Percentiles rank a stretch among this genome's conserved stretches.
Conservation (phyloP, 1,140 invertebrate species). For the Eriosoma lanigerum region DNA sequence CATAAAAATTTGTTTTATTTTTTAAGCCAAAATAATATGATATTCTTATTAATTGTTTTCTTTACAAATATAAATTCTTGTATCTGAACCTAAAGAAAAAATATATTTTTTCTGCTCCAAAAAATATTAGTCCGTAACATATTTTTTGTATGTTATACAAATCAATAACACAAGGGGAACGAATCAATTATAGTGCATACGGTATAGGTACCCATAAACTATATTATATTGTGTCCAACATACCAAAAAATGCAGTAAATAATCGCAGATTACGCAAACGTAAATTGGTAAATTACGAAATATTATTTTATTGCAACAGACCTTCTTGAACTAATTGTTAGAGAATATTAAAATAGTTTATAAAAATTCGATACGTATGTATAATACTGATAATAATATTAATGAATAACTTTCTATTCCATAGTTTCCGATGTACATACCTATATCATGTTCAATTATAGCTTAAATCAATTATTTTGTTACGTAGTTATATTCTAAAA, state of each 20-base stretch:
- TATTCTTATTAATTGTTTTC: too few relatives aligned
- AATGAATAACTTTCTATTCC: too few relatives aligned
- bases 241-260: neutral
- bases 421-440: too few relatives aligned
- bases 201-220: neutral
- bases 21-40: too few relatives aligned
- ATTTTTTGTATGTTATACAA: neutral
- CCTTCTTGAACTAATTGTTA: slow-evolving; percentile 25
- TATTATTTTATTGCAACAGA: neutral
- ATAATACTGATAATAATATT: too few relatives aligned
- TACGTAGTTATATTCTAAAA: too few relatives aligned
- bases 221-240: neutral
- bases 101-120: neutral
- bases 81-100: neutral
- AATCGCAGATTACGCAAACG: neutral
- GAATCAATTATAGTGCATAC: neutral
- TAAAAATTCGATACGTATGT: too few relatives aligned
- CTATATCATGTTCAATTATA: too few relatives aligned
- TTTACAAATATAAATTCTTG: neutral
- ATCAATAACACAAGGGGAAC: slow-evolving; percentile 9
- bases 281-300: neutral
- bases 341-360: too few relatives aligned
- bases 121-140: neutral
- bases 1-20: too few relatives aligned
- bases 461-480: too few relatives aligned